phyloP scores from a whole-genome alignment of 2,797 vertebrate species.

The Tympanoctomys barrerae region DNA sequence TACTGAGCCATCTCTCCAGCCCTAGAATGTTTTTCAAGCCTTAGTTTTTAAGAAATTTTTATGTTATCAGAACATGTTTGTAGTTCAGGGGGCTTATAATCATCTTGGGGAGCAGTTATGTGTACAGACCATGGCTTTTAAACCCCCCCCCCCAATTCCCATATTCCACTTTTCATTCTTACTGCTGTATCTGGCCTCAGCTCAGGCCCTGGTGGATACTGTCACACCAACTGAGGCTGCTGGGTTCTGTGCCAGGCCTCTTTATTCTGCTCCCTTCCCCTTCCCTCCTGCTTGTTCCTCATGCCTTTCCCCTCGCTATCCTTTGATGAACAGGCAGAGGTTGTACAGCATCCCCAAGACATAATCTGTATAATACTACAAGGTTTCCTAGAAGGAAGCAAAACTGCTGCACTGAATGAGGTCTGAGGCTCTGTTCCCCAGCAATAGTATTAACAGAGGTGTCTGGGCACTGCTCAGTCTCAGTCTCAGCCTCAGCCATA shows the following conservation, averaged over 20 bases:
- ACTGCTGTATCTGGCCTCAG: not conserved
- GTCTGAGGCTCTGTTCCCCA: not conserved
- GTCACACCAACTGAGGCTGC: not conserved
- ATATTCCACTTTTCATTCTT: not conserved
- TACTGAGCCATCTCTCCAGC: too few species aligned
- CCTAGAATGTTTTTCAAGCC: not conserved
- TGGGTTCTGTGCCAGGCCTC: not conserved
- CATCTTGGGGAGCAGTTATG: not conserved
- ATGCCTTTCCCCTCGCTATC: not conserved
- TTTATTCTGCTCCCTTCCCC: not conserved
- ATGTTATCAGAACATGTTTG: not conserved
- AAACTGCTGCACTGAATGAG: not conserved
- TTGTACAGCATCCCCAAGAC: not conserved
- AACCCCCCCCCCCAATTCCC: not conserved
- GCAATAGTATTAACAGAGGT: not conserved
- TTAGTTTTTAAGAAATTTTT: not conserved
- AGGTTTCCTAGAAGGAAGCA: not conserved
- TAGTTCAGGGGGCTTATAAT: not conserved
- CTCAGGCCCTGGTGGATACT: not conserved
- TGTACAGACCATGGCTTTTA: not conserved
- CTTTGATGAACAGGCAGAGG: not conserved
- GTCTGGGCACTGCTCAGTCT: rapidly evolving
- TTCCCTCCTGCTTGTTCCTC: not conserved
- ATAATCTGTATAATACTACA: not conserved
- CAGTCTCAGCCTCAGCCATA: not conserved